Base-by-base conservation (phyloP, 1,140 invertebrate genomes). In the Aphidius gifuensis region DNA sequence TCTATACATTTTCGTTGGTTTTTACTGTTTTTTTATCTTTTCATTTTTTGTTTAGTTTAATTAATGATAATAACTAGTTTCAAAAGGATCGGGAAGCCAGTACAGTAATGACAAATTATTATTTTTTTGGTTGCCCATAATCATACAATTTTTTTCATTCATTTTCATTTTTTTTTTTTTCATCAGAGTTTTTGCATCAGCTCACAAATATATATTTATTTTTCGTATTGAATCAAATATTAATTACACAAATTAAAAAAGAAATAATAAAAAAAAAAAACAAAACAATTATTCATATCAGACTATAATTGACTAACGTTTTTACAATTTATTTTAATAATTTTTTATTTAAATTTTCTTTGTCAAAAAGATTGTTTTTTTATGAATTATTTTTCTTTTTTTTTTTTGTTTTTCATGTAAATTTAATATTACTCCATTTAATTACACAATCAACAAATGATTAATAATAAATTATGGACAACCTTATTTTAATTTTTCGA, bases 261-360 rank as follows among this genome's bases (percentile, higher is more conserved):
- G 23, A 32, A 32, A 32, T 16, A 16, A 16, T 16, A 32, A 32
- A 32, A 3, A 32, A 32, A 32, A 32, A 32, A 75, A 77, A 76
- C 70, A 32, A 75, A 77, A 76, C 70, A 73, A 75, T 76, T 73
- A 75, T 72, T 76, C 72, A 64, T 71, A 63, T 65, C 65, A 68
- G 70, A 71, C 69, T 74, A 75, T 77, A 79, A 79, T 78, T 81
- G 75, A 80, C 77, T 80, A 80, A 80, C 65, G 64, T 73, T 75
- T 78, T 76, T 73, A 80, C 68, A 74, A 69, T 70, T 69, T 69
- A 64, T 69, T 66, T 69, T 62, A 66, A 51, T 67, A 64, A 46
- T 57, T 62, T 54, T 68, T 60, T 58, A n/a, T 42, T 32, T 32
- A 32, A 32, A 32, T 32, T 1, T 32, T 32, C 23, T 32, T 50